phyloP scores from a whole-genome alignment of 2,888 invertebrate species.

The Plagiodera versicolora region DNA sequence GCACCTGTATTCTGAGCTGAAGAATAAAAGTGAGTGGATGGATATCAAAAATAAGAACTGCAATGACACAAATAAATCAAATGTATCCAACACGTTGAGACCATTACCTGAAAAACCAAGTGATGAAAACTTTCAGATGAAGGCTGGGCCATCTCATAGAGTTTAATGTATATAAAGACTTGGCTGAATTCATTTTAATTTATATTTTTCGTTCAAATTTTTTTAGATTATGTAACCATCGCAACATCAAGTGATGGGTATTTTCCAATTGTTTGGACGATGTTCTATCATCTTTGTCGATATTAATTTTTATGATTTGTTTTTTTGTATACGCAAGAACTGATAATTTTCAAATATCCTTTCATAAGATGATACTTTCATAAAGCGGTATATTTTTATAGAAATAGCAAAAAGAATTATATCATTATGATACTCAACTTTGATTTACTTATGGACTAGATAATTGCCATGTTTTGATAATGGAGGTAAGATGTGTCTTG shows the following conservation, averaged over 20 bases:
- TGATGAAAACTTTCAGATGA: slow-evolving; percentile 20
- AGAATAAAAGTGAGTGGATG: slow-evolving; percentile 54
- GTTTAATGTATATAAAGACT: slow-evolving; percentile 13
- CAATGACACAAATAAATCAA: slow-evolving; percentile 39
- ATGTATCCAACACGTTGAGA: slow-evolving; percentile 64
- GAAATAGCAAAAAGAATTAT: not conserved
- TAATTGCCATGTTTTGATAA: slow-evolving; percentile 16
- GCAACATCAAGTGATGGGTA: too few relatives aligned
- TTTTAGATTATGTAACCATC: too few relatives aligned
- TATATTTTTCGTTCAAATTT: too few relatives aligned
- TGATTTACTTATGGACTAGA: not conserved
- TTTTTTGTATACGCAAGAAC: too few relatives aligned
- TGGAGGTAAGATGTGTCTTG: slow-evolving; percentile 32
- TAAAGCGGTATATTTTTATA: not conserved
- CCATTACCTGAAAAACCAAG: slow-evolving; percentile 69
- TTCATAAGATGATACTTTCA: not conserved
- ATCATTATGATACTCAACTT: not conserved
- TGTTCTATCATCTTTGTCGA: too few relatives aligned
- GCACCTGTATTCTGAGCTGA: slow-evolving; percentile 61
- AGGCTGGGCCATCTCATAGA: slow-evolving; percentile 39
- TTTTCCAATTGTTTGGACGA: too few relatives aligned
- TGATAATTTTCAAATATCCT: not conserved
- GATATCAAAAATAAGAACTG: slow-evolving; percentile 40
- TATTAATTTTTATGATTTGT: too few relatives aligned
- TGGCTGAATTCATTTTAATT: too few relatives aligned